A percentile compares a stretch with the other conserved stretches of the same genome.
These are phyloP conservation scores for Beaufortia kweichowensis DNA, from an alignment of 2,113 vertebrate genomes.

Conservation along the genomic window DNA sequence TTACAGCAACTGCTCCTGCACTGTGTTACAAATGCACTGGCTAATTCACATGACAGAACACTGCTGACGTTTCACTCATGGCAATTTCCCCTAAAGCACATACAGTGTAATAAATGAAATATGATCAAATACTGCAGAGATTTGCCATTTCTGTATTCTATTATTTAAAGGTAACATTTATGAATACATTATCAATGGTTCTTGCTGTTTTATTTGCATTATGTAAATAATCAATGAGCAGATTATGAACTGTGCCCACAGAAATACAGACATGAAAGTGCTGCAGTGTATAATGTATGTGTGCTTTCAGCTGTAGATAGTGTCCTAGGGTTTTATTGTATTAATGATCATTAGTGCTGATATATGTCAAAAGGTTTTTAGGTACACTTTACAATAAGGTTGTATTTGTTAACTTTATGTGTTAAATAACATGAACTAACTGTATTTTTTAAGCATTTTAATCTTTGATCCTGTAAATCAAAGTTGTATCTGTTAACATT, in stretches of 20 bases:
- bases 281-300: background rate
- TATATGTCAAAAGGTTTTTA: too few relatives aligned
- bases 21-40: background rate
- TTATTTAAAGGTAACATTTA: conserved; percentile 3
- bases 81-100: background rate
- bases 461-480: too few relatives aligned
- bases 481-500: too few relatives aligned
- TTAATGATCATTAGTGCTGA: too few relatives aligned
- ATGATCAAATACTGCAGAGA: background rate
- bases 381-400: too few relatives aligned
- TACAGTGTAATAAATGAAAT: background rate
- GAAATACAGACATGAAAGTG: background rate
- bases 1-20: background rate
- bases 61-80: background rate
- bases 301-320: too few relatives aligned
- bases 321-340: too few relatives aligned
- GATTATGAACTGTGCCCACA: background rate
- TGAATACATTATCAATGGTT: conserved; percentile 7
- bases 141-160: background rate
- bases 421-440: too few relatives aligned
- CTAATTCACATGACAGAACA: background rate
- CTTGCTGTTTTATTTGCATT: background rate
- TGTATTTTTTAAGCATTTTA: too few relatives aligned
- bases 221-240: conserved; percentile 17
- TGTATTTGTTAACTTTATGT: too few relatives aligned